Percentiles rank a stretch among this genome's conserved stretches.
These are phyloP conservation scores for Dicyrtoma fusca DNA, from an alignment of 2,888 invertebrate genomes.

Conservation along the genomic window DNA sequence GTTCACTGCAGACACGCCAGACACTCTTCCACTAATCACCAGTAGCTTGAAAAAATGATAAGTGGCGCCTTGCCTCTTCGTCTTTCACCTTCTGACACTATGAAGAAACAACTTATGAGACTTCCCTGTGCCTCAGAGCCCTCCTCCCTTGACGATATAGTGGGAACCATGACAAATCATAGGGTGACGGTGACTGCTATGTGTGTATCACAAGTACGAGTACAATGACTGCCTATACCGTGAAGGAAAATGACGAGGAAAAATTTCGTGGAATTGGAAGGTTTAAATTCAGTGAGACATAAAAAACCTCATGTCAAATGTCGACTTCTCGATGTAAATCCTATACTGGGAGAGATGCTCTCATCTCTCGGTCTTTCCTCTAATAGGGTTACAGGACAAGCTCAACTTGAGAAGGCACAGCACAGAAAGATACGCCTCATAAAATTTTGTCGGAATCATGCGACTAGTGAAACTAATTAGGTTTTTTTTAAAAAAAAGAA, in stretches of 20 bases:
- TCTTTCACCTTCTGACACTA: background rate
- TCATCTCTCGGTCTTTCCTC: constrained; percentile 17
- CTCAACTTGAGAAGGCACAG: constrained; percentile 27
- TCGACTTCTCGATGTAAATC: background rate
- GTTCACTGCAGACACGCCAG: too few relatives aligned
- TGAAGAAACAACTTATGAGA: too few relatives aligned
- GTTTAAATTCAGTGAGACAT: constrained; percentile 34
- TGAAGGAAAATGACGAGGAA: constrained; percentile 17
- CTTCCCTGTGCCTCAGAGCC: too few relatives aligned
- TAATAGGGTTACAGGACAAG: constrained; percentile 25
- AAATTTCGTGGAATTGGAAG: constrained; percentile 24
- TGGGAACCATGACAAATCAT: background rate
- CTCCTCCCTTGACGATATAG: background rate
- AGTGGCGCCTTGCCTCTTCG: constrained; percentile 27
- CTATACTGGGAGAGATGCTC: background rate
- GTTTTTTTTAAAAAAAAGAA: constrained; percentile 37
- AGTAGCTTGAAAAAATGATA: constrained; percentile 30
- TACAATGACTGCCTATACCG: too few relatives aligned
- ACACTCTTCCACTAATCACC: constrained; percentile 26
- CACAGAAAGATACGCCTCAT: constrained; percentile 46
- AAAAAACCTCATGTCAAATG: constrained; percentile 41
- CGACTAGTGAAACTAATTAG: constrained; percentile 51
- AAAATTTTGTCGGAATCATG: constrained; percentile 47
- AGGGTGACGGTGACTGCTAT: background rate
- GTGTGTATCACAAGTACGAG: background rate